Evolutionary conservation across 1,140 invertebrate genomes (phyloP).

Genomic region (Papilio glaucus): DNA sequence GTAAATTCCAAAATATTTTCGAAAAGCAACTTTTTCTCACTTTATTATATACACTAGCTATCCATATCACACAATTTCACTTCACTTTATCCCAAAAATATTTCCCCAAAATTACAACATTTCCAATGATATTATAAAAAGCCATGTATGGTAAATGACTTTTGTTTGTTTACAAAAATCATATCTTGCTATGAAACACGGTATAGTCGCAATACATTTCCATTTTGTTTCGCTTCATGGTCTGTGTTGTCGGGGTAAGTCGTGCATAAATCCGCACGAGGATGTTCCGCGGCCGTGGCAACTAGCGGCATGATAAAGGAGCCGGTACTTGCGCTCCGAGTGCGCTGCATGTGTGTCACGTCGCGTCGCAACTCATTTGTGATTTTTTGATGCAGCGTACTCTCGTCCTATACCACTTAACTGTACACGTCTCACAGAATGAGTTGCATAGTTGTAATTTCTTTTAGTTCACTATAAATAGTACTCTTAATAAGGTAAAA

Average conservation of each 20-base stretch:
- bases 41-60: too few relatives aligned
- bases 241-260: neutral
- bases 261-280: neutral
- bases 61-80: too few relatives aligned
- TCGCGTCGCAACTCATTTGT: conserved; percentile 30
- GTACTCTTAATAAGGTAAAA: neutral
- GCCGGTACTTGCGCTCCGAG: conserved; percentile 10
- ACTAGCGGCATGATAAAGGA: conserved; percentile 25
- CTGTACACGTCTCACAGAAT: neutral
- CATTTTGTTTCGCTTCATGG: neutral
- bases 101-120: too few relatives aligned
- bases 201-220: conserved; percentile 3
- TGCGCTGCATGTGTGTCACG: conserved; percentile 27
- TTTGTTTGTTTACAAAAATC: too few relatives aligned
- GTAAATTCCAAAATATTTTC: too few relatives aligned
- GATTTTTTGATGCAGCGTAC: conserved; percentile 29
- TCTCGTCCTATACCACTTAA: conserved; percentile 23
- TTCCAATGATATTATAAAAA: too few relatives aligned
- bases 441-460: conserved; percentile 6
- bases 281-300: neutral
- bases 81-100: too few relatives aligned
- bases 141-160: too few relatives aligned
- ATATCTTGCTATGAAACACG: too few relatives aligned
- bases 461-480: neutral
- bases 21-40: too few relatives aligned